Evolutionary conservation across 2,113 vertebrate species (phyloP), one percentile per base, ranked within the genome.

Genomic region (Ardeotis arabs): DNA sequence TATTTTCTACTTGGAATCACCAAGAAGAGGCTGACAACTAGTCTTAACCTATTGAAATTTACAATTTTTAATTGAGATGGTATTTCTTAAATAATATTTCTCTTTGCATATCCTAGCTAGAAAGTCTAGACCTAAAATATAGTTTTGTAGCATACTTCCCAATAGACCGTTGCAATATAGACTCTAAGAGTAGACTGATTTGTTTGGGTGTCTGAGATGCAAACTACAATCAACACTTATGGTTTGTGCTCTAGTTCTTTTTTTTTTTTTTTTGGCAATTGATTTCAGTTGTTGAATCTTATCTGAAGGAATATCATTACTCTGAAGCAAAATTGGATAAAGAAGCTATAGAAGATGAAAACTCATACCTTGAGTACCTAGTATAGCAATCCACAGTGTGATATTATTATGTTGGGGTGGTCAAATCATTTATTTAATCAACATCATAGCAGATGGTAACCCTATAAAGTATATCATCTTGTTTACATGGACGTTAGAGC

Each of bases 351-450:
- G 95, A 95, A 98, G 96, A 97, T 85, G 91, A 93, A 97, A 97
- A 97, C 94, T 98, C 98, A 98, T 98, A 98, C 97, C 96, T 98
- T 98, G 84, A 97, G 95, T 98, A 98, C 97, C 95, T 98, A 97
- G 93, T 94, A 50, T 89, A 96, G 91, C 96, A 96, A 83, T 90
- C 85, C 95, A 88, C 95, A 99, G 97, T 99, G 90, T 96, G 93
- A 96, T 98, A 98, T 97, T 87, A 81, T 98, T 78, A 96, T 93
- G 41, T 44, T 44, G 41, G 41, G 41, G 41, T 96, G 70, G 97
- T 98, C 95, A 98, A 86, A 98, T 98, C 95, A 97, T 97, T 98
- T 98, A 97, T 98, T 99, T 98, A 98, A 98, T 98, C 98, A 98
- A 95, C 96, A 95, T 97, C 77, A 93, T 97, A 98, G 97, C 98